Evolutionary conservation across 2,888 invertebrate species (phyloP), one percentile per base, ranked within the genome.

Genomic region (Brachyptera risi): DNA sequence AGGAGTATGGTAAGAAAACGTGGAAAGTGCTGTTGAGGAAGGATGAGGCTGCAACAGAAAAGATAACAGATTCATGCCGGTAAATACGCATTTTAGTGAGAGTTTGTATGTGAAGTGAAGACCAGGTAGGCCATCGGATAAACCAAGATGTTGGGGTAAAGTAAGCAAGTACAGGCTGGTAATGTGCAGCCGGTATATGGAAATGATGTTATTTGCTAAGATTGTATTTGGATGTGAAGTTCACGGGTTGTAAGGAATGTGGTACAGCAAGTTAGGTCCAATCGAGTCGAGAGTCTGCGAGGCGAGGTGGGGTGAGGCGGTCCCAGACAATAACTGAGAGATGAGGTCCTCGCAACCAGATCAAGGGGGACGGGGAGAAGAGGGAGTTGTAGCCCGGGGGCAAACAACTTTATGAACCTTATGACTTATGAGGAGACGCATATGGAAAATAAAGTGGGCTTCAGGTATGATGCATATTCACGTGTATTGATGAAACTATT

Each of bases 221-320:
- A 51, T 17, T 51, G 50, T 51, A 51, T 51, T 26, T 51, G 50
- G 50, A 51, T 51, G 50, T 51, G 50, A 51, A 51, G 27, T 51
- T 51, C 50, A 51, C 50, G 50, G 27, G 42, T 15, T 42, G 3
- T 7, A 27, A 27, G 50, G 50, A 51, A 51, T 51, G 50, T 51
- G 50, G 50, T 51, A 17, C 27, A 51, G 31, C 50, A 15, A 27
- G 50, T 26, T 51, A n/a, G 49, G 49, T 49, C 49, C 49, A 21
- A 15, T n/a, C 49, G 42, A 42, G n/a, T n/a, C n/a, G n/a, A n/a
- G n/a, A n/a, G n/a, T n/a, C n/a, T n/a, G n/a, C n/a, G n/a, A n/a
- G 11, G 4, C 42, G n/a, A 4, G 19, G 17, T 15, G 42, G 50
- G 50, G 50, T 27, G 50, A 31, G 56, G 42, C 42, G 9, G 56